Percentiles rank a stretch among this genome's conserved stretches.
These are phyloP conservation scores for Acrobasis consociella DNA, from an alignment of 2,888 invertebrate species.

Conservation along the genomic window DNA sequence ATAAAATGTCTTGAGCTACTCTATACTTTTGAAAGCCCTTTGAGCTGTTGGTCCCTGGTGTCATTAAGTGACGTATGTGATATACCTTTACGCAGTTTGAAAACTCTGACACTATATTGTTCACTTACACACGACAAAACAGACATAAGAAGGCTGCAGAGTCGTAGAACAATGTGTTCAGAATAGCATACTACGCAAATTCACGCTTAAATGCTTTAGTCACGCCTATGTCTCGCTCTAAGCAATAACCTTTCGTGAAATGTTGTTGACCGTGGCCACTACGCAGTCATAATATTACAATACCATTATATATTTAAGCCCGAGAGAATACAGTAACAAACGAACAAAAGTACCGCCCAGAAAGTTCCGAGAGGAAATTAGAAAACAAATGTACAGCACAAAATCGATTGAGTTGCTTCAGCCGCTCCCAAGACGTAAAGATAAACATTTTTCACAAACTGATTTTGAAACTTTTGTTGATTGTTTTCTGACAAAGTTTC, in stretches of 20 bases:
- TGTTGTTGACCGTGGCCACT: neutral
- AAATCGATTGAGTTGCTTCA: conserved; percentile 11
- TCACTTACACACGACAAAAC: neutral
- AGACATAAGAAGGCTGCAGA: neutral
- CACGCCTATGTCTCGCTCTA: neutral
- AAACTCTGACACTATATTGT: neutral
- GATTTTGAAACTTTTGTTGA: conserved; percentile 15
- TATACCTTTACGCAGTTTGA: no score
- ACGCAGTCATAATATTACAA: neutral
- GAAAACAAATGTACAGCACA: conserved; percentile 17
- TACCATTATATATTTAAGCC: neutral
- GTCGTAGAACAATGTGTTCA: neutral
- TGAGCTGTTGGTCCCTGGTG: no score
- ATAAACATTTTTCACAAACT: conserved; percentile 15
- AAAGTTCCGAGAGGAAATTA: conserved; percentile 14
- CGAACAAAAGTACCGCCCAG: conserved; percentile 2
- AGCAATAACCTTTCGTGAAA: neutral
- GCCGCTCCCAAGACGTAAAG: conserved; percentile 2
- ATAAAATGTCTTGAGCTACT: no score
- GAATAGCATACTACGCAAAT: neutral
- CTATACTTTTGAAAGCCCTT: no score
- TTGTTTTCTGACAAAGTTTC: conserved; percentile 1
- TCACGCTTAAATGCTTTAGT: conserved; percentile 1
- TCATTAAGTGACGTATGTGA: neutral
- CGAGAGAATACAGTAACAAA: conserved; percentile 2